Evolutionary conservation across 2,888 invertebrate genomes (phyloP), one percentile per base, ranked within the genome.

Genomic region (Anagyrus pseudococci): DNA sequence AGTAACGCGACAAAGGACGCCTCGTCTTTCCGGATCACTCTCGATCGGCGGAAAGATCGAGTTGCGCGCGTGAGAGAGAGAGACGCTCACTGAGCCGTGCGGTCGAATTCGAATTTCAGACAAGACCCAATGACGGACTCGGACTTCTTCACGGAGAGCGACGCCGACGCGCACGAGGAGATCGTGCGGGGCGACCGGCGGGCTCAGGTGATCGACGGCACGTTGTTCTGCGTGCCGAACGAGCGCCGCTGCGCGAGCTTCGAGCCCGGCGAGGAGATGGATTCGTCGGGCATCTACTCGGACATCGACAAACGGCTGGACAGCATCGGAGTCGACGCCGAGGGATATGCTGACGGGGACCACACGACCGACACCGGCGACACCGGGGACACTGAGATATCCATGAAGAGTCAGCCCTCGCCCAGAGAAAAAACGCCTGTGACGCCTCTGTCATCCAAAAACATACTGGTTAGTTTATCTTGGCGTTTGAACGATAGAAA

Each of bases 121-220:
- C 88, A 89, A 69, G 91, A 93, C 80, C 92, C 93, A 1, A 92
- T 93, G 93, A 94, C 94, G 0, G 94, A 94, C 81, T 94, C 93
- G 0, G 94, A 94, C 81, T 93, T 94, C 81, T 94, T 92, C 77
- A 93, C 93, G 6, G 93, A 94, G 82, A 93, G 93, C 74, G 94
- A 94, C 80, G 93, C 93, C 1, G 94, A 94, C 79, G 91, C 90
- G 54, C 89, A 92, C 77, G 91, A 91, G 71, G 90, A 90, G 62
- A 87, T 88, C 73, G 84, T 87, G 55, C 85, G 89, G 62, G 88
- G 67, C 4, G 84, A 85, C 29, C 91, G 93, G 74, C 84, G 92
- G 33, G 86, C 86, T 61, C 92, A 93, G 82, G 92, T 94, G 4
- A 94, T 94, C 67, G 94, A 94, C 78, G 94, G 94, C 1, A 93